Base-by-base conservation (phyloP, 2,113 vertebrate genomes). In the Rhynchomys soricoides region DNA sequence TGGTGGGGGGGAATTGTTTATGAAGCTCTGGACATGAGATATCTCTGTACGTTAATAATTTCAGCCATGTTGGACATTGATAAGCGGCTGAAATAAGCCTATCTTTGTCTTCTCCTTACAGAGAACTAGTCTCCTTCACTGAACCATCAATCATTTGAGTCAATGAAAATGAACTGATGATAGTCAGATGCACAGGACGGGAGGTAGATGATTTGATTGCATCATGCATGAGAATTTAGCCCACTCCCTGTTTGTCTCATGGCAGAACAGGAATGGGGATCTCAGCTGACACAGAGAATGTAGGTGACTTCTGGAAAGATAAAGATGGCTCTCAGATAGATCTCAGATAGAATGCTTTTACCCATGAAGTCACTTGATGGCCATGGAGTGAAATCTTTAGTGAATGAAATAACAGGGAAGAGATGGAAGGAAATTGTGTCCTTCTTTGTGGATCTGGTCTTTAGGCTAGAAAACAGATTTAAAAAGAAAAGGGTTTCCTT, bases 161-260 rank as follows among this genome's bases (percentile, higher is more conserved):
- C 43, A 26, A 34, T 86, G 8, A 50, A 70, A 79, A 48, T 48
- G 16, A 94, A 45, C 29, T 22, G 37, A 13, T 34, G 31, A 2
- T 37, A 37, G n/a, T 7, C 40, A 81, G 48, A 50, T 48, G 24
- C 17, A 40, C 34, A 55, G 37, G 26, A 70, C 81, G 34, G 50
- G 73, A 37, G 5, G 29, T 13, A 24, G 15, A 37, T 3, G 22
- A 5, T 15, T 37, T 26, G 16, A 78, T 37, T 3, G 12, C 19
- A 37, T 50, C 11, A 1, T 40, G 3, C 43, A 3, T 34, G 57
- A 45, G 34, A 6, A 12, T 34, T 1, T 37, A 3, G 6, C 2
- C n/a, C 34, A 21, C 2, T 66, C 12, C 37, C 48, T n/a, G 29
- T 57, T 55, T n/a, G 1, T 57, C 31, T 64, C 17, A 12, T 22